These are phyloP conservation scores for Onychomys arenicola DNA, from an alignment of 2,797 vertebrate genomes.

Conservation along the genomic window DNA sequence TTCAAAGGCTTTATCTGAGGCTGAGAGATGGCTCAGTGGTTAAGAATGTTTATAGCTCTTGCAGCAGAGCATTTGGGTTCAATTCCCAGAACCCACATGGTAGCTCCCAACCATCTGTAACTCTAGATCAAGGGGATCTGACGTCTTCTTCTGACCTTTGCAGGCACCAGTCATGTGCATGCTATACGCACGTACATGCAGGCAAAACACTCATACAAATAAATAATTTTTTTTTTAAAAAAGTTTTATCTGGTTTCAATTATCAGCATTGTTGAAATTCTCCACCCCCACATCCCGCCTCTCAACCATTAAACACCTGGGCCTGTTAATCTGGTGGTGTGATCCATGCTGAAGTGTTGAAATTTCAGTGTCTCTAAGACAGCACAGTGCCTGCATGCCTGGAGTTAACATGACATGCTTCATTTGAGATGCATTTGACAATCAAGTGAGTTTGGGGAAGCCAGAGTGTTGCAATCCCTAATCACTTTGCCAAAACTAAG, in stretches of 20 bases:
- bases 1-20: not conserved
- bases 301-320: constrained; percentile 81
- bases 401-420: constrained; percentile 84
- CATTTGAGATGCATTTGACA: constrained; percentile 88
- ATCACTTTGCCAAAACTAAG: constrained; percentile 91
- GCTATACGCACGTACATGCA: not conserved
- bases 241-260: constrained; percentile 84
- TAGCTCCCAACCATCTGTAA: not conserved
- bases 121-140: not conserved
- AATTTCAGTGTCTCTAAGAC: constrained; percentile 73
- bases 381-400: constrained; percentile 72
- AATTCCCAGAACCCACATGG: not conserved
- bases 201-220: not conserved
- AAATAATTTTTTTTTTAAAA: not conserved
- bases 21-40: too few species aligned
- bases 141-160: not conserved
- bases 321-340: constrained; percentile 72
- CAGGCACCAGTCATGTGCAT: not conserved
- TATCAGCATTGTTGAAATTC: constrained; percentile 78
- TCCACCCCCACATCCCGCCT: not conserved
- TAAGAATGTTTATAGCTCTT: not conserved
- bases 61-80: not conserved
- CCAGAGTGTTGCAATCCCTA: constrained; percentile 87
- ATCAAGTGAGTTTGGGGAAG: constrained; percentile 88
- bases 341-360: constrained; percentile 78